Percentiles rank a stretch among this genome's conserved stretches.
These are phyloP conservation scores for Pogonophryne albipinna DNA, from an alignment of 2,797 vertebrate genomes.

Conservation along the genomic window DNA sequence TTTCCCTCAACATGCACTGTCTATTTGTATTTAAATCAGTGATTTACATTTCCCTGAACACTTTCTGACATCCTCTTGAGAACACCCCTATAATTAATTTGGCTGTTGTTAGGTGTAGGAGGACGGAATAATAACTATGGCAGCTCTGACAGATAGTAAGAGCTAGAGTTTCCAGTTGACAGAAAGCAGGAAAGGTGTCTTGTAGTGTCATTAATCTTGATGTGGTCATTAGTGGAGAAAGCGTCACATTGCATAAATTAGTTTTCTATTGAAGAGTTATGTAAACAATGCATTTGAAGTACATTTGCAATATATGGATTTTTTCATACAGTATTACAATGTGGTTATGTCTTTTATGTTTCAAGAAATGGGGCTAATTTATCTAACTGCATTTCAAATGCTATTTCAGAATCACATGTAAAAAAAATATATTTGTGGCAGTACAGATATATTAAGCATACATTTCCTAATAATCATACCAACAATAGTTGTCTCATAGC, in stretches of 20 bases:
- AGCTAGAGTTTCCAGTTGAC: slow-evolving; percentile 40
- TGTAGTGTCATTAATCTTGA: slow-evolving; percentile 2
- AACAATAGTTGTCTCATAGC: slow-evolving; percentile 2
- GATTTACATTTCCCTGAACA: slow-evolving; percentile 70
- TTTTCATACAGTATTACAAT: not conserved
- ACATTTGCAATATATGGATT: not conserved
- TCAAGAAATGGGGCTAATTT: not conserved
- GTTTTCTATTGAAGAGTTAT: not conserved
- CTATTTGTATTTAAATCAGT: slow-evolving; percentile 65
- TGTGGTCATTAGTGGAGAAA: not conserved
- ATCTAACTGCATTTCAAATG: slow-evolving; percentile 1
- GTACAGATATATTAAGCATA: not conserved
- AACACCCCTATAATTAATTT: slow-evolving; percentile 74
- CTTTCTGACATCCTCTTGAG: slow-evolving; percentile 62
- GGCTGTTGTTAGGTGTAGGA: slow-evolving; percentile 73
- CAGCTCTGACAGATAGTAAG: slow-evolving; percentile 68
- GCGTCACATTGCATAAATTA: not conserved
- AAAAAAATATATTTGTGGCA: not conserved
- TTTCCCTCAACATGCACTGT: slow-evolving; percentile 27
- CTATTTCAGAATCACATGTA: not conserved
- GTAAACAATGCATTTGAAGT: not conserved
- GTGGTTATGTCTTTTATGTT: not conserved
- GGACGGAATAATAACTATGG: slow-evolving; percentile 75
- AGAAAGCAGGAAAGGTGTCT: slow-evolving; percentile 23
- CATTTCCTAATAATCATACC: not conserved